Evolutionary conservation across 2,797 vertebrate species (phyloP).

Genomic region (Chaunax sp.): DNA sequence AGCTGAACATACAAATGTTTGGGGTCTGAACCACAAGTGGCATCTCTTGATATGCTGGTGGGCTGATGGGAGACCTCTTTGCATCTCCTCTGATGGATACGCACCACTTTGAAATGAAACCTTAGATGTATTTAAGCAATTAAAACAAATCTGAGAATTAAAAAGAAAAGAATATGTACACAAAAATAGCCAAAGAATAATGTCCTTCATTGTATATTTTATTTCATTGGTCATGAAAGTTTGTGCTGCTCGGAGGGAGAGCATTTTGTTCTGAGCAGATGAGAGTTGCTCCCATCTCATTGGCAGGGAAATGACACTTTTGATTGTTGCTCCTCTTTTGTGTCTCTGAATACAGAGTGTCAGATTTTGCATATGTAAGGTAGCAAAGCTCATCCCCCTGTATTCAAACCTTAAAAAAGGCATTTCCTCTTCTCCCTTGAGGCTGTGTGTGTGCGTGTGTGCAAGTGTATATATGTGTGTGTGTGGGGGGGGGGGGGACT

Average conservation of each 20-base stretch:
- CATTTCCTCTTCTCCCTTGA: constrained; percentile 67
- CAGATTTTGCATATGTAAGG: constrained; percentile 81
- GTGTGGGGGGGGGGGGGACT: constrained; percentile 39
- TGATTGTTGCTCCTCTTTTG: constrained; percentile 75
- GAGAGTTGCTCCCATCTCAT: constrained; percentile 33
- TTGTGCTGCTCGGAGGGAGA: neutral
- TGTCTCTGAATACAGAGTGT: constrained; percentile 65
- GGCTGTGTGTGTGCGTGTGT: constrained; percentile 43
- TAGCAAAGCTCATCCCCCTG: constrained; percentile 71
- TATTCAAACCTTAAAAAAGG: constrained; percentile 76
- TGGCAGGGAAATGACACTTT: constrained; percentile 77
- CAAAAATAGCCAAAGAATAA: too few species aligned
- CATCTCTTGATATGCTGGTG: neutral
- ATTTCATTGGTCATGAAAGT: constrained; percentile 8
- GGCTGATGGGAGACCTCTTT: neutral
- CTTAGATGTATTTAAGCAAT: neutral
- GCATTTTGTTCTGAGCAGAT: constrained; percentile 28
- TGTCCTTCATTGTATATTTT: neutral
- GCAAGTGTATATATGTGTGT: constrained; percentile 42
- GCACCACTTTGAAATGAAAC: neutral
- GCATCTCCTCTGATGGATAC: neutral
- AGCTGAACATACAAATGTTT: neutral
- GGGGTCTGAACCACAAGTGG: neutral
- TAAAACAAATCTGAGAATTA: neutral
- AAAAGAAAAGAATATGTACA: neutral